Evolutionary conservation across 2,888 invertebrate species (phyloP), one percentile per base, ranked within the genome.

Genomic region (Andrena haemorrhoa): DNA sequence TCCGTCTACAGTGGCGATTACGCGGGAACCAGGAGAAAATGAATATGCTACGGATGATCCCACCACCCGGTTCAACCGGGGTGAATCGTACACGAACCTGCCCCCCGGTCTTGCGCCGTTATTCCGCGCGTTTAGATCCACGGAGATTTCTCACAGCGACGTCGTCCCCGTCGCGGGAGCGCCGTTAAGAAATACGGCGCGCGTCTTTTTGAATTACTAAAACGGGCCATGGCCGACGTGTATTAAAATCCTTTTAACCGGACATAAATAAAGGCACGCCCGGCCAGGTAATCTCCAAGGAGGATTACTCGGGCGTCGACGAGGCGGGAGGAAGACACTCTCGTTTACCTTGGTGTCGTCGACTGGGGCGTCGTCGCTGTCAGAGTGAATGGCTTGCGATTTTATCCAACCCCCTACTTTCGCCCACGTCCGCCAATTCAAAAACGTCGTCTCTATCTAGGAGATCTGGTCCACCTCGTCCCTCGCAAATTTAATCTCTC

Each of bases 161-260:
- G 23, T 41, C n/a, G n/a, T 10, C 20, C 29, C 29, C 33, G 0
- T 8, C 4, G 12, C 12, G 6, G n/a, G 5, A 26, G 41, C 23
- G 41, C 23, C 35, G 41, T 41, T 23, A 51, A 58, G 26, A 79
- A 63, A 56, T 71, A 82, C 26, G 49, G 49, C 5, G 12, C 78
- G 82, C 81, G 88, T 88, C 86, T 79, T 86, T 88, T 87, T 88
- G 89, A 92, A 91, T 91, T 90, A 90, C 89, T 82, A 83, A 82
- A 61, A 75, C 66, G 47, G 74, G 79, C 81, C 82, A 82, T 84
- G 79, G 87, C 84, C 84, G 89, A 87, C 88, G 88, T 88, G 89
- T 89, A 91, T 91, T 91, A 91, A 91, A 91, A 91, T 92, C 91
- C 90, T 90, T 91, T 92, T 91, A 92, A 91, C 89, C 88, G 86